phyloP scores from a whole-genome alignment of 2,888 invertebrate species.

The Augiades crinisus region DNA sequence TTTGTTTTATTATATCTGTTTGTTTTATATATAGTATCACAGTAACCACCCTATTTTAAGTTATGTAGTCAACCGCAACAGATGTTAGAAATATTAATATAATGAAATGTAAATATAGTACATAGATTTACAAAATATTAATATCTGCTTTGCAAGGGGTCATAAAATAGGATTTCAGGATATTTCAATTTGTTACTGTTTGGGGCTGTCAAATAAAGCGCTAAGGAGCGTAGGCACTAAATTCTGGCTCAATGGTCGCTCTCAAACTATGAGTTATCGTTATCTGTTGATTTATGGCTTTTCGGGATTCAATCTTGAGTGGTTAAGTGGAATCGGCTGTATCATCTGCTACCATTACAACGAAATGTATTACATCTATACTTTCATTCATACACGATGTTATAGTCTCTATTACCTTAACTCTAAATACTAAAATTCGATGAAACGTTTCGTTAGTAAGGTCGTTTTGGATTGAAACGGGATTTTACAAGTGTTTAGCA shows the following conservation, averaged over 20 bases:
- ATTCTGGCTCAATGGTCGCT: constrained; percentile 17
- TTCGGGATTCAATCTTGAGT: constrained; percentile 24
- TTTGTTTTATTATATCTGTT: too few species aligned
- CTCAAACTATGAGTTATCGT: constrained; percentile 23
- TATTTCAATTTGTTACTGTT: not conserved
- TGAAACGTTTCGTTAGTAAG: not conserved
- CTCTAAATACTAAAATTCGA: not conserved
- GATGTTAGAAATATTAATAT: too few species aligned
- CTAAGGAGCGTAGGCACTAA: constrained; percentile 6
- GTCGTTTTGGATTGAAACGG: not conserved
- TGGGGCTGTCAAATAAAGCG: constrained; percentile 11
- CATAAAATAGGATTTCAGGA: not conserved
- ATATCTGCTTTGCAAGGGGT: too few species aligned
- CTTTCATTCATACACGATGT: not conserved
- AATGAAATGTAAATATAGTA: too few species aligned
- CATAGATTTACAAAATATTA: too few species aligned
- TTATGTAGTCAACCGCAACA: too few species aligned
- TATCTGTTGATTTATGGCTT: constrained; percentile 24
- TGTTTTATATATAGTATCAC: too few species aligned
- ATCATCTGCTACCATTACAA: constrained; percentile 13
- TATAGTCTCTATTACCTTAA: not conserved
- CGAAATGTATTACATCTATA: constrained; percentile 1
- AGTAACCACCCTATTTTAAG: too few species aligned
- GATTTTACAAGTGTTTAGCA: constrained; percentile 20
- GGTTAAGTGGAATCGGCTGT: constrained; percentile 24